These are phyloP conservation scores for Parapristionchus giblindavisi DNA, from an alignment of 2,888 invertebrate species.

Conservation along the genomic window DNA sequence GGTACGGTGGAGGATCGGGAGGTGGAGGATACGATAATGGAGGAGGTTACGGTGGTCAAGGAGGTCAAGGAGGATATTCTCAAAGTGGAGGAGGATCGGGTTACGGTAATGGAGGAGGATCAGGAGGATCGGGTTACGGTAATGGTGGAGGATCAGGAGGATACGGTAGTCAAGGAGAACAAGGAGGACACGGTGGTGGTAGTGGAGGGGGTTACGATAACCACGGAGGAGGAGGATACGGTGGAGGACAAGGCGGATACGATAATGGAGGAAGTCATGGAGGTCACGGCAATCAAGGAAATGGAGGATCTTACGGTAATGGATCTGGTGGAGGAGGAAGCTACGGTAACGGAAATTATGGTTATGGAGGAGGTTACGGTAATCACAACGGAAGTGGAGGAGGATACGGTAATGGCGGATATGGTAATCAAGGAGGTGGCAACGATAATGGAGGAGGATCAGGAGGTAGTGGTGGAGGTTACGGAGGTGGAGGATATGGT, in stretches of 20 bases:
- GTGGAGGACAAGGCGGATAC: neutral
- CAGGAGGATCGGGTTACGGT: neutral
- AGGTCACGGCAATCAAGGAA: neutral
- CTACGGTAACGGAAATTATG: neutral
- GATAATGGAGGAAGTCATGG: neutral
- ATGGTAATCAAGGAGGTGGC: neutral
- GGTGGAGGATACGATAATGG: slow-evolving; percentile 1
- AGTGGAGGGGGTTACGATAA: slow-evolving; percentile 8
- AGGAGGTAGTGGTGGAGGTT: neutral
- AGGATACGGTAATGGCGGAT: neutral
- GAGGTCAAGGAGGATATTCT: slow-evolving; percentile 10
- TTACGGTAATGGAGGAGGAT: slow-evolving; percentile 3
- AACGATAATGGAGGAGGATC: neutral
- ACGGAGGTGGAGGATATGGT: neutral
- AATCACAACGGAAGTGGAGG: neutral
- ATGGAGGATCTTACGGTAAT: neutral
- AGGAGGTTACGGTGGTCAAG: slow-evolving; percentile 21
- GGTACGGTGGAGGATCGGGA: slow-evolving; percentile 1
- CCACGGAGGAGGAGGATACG: neutral
- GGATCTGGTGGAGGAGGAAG: neutral
- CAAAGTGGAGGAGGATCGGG: neutral
- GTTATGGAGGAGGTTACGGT: slow-evolving; percentile 20
- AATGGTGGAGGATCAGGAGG: neutral
- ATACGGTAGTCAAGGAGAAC: neutral
- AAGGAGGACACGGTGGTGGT: neutral